A percentile compares a stretch with the other conserved stretches of the same genome.
These are phyloP conservation scores for Dallia pectoralis DNA, from an alignment of 2,797 vertebrate genomes.

Conservation along the genomic window DNA sequence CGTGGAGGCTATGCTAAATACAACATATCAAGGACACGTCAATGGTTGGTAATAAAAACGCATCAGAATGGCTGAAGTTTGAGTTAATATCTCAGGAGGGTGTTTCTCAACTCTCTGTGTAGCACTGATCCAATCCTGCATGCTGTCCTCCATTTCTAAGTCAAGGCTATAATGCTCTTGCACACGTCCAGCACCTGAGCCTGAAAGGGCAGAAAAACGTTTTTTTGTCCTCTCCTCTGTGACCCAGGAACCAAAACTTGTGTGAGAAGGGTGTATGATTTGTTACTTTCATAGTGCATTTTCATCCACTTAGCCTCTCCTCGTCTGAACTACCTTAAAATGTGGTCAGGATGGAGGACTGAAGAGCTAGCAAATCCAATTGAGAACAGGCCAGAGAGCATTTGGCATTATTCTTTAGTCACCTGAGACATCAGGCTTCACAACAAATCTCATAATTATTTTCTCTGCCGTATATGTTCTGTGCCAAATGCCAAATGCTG, in stretches of 20 bases:
- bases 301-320: no score
- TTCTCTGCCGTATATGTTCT: constrained; percentile 40
- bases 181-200: neutral
- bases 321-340: no score
- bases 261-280: no score
- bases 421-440: neutral
- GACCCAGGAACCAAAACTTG: no score
- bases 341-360: no score
- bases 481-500: no score
- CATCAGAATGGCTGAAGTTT: neutral
- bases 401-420: neutral
- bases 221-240: no score
- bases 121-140: neutral
- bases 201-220: neutral
- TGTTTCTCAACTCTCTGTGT: neutral
- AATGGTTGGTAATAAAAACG: neutral
- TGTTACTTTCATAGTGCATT: no score
- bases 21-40: neutral
- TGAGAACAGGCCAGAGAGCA: no score
- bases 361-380: no score
- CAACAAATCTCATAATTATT: neutral
- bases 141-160: neutral
- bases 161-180: neutral
- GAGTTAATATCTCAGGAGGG: neutral
- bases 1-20: constrained; percentile 7